Evolutionary conservation across 1,140 invertebrate species (phyloP), one percentile per base, ranked within the genome.

Genomic region (Daktulosphaira vitifoliae): DNA sequence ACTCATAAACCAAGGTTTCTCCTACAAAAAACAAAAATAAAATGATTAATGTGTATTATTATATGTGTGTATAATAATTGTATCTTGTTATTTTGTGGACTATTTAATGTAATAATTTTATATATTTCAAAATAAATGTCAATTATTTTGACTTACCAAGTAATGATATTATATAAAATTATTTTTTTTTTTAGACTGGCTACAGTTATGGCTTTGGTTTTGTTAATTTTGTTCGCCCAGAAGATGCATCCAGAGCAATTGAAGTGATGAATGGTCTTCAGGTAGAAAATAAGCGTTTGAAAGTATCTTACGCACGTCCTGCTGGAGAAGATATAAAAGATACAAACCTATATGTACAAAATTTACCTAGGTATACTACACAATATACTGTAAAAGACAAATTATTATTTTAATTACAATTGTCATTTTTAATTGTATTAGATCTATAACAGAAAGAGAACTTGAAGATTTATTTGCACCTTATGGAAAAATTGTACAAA

Each of bases 171-270:
- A n/a, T 51, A 20, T 33, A 38, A 65, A 18, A 65, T n/a, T 33
- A 42, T n/a, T 48, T 66, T 67, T 70, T 70, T 69, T 68, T 69
- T 77, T 76, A 90, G 81, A 93, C 91, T 76, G 90, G 90, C 22
- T 96, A 96, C 75, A 94, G 90, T 75, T 96, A 91, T 76, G 93
- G 94, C 15, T 97, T 95, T 77, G 93, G 92, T 18, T 97, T 97
- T 79, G 92, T 96, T 16, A 94, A 96, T 74, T 97, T 90, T 75
- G 79, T 83, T 26, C 85, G 83, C 68, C 83, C 87, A 67, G 85
- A 90, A 73, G 90, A 94, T 79, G 92, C 92, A 20, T 76, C 82
- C 39, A 82, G 84, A 70, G 93, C 93, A 26, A 94, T 96, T 67
- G 81, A 84, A 69, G 84, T 85, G 7, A 80, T 96, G 67, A 95